Evolutionary conservation across 2,888 invertebrate genomes (phyloP).

Genomic region (Proisotoma minuta): DNA sequence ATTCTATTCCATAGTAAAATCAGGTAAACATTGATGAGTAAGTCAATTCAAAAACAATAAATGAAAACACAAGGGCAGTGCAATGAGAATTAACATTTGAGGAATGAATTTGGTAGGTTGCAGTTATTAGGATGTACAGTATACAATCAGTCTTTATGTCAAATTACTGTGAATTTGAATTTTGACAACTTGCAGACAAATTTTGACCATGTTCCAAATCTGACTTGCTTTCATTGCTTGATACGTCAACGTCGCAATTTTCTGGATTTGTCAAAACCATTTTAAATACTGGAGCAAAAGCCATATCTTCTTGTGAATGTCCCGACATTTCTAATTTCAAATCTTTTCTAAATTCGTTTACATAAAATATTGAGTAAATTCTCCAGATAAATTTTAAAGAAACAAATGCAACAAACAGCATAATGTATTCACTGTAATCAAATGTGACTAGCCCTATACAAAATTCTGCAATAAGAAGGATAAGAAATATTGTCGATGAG

Average conservation of each 20-base stretch:
- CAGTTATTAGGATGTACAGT: too few species aligned
- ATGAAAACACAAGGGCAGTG: too few species aligned
- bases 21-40: too few species aligned
- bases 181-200: background rate
- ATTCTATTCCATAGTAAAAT: too few species aligned
- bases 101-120: too few species aligned
- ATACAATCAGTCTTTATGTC: too few species aligned
- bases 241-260: conserved; percentile 4
- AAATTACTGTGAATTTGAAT: too few species aligned
- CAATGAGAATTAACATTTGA: too few species aligned
- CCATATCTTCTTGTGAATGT: background rate
- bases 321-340: background rate
- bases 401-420: conserved; percentile 7
- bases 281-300: background rate
- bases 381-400: conserved; percentile 10
- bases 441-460: conserved; percentile 7
- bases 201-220: too few species aligned
- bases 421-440: conserved; percentile 5
- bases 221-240: background rate
- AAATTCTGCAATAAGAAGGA: conserved; percentile 5
- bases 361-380: conserved; percentile 15
- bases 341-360: conserved; percentile 9
- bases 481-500: background rate
- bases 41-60: too few species aligned
- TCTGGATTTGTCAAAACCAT: background rate